These are phyloP conservation scores for Rhopalosiphum nymphaeae DNA, from an alignment of 2,888 invertebrate species.

Conservation along the genomic window DNA sequence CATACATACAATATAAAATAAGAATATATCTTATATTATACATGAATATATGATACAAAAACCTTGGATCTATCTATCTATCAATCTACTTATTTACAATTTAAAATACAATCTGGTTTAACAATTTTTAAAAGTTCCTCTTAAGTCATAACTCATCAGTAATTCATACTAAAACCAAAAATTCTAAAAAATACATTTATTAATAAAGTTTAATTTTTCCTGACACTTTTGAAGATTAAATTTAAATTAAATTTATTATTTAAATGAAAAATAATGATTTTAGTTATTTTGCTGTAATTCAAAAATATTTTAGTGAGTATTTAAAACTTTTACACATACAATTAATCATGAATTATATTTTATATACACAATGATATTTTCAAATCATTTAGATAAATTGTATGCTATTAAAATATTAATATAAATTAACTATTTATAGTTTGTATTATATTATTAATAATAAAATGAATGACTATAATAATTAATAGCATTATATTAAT, in stretches of 20 bases:
- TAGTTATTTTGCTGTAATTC: too few relatives aligned
- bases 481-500: too few relatives aligned
- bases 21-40: not conserved
- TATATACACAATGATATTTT: not conserved
- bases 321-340: not conserved
- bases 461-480: too few relatives aligned
- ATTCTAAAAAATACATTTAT: not conserved
- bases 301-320: not conserved
- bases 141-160: not conserved
- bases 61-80: not conserved
- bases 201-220: not conserved
- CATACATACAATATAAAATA: not conserved
- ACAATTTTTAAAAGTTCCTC: not conserved
- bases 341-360: too few relatives aligned
- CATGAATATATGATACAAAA: not conserved
- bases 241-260: not conserved
- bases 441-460: too few relatives aligned
- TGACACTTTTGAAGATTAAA: not conserved
- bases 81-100: not conserved
- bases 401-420: not conserved
- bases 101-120: too few relatives aligned
- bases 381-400: not conserved
- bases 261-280: not conserved
- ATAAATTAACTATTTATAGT: too few relatives aligned
- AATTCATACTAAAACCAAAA: not conserved